Evolutionary conservation across 2,113 vertebrate genomes (phyloP).

Genomic region (Lanius ludovicianus): DNA sequence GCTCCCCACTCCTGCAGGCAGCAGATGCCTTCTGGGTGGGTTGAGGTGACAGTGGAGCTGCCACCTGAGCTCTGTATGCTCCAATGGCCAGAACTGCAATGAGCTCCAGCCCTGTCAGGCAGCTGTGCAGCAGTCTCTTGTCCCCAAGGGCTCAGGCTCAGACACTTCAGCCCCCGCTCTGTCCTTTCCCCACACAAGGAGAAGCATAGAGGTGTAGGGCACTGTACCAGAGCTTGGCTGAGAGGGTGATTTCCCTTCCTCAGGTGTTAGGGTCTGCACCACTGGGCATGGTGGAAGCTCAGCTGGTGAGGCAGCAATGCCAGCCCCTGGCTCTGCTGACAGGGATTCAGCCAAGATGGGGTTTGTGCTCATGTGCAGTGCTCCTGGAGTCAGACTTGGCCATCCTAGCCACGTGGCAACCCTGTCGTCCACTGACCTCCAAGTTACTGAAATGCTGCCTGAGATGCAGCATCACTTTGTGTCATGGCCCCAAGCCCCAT

Average conservation of each 20-base stretch:
- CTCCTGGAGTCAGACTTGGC: background rate
- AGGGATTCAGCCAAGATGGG: background rate
- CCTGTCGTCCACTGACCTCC: accelerated
- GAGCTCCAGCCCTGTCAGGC: background rate
- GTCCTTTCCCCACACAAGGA: background rate
- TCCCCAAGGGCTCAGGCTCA: background rate
- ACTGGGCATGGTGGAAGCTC: background rate
- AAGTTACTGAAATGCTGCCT: background rate
- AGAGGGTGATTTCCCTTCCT: background rate
- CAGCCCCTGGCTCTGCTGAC: background rate
- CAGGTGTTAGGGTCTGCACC: background rate
- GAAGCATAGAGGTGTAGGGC: background rate
- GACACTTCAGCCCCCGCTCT: background rate
- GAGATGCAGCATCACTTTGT: background rate
- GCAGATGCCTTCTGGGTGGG: background rate
- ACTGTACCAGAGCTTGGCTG: background rate
- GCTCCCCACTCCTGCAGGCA: background rate
- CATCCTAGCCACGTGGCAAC: accelerated
- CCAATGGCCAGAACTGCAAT: background rate
- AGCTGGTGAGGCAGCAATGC: background rate
- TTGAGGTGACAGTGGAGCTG: background rate
- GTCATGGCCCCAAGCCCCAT: accelerated
- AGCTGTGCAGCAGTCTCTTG: accelerated
- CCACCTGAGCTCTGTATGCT: background rate
- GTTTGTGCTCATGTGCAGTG: background rate